A percentile compares a stretch with the other conserved stretches of the same genome.
phyloP scores from a whole-genome alignment of 2,888 invertebrate genomes.

The Amphipoea lucens region DNA sequence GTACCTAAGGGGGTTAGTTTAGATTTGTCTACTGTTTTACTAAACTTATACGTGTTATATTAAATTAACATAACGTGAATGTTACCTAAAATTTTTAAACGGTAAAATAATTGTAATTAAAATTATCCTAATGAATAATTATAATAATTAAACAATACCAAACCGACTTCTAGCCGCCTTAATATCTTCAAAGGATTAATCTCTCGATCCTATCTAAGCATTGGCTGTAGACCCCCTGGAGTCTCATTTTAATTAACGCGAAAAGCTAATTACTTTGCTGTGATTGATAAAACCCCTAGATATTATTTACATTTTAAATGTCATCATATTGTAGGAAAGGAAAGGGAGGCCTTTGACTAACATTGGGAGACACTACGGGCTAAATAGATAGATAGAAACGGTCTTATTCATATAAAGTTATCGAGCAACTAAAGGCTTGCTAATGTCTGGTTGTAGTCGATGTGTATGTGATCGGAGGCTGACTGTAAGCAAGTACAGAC shows the following conservation, averaged over 20 bases:
- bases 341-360: background rate
- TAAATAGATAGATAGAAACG: too few relatives aligned
- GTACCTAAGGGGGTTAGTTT: too few relatives aligned
- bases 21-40: too few relatives aligned
- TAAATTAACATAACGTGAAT: background rate
- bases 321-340: background rate
- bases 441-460: too few relatives aligned
- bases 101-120: background rate
- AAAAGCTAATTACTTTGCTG: conserved; percentile 12
- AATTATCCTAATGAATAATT: conserved; percentile 6
- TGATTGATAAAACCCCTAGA: conserved; percentile 1
- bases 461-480: too few relatives aligned
- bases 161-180: background rate
- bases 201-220: conserved; percentile 6
- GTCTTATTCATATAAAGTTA: too few relatives aligned
- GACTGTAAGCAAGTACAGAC: too few relatives aligned
- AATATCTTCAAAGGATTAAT: conserved; percentile 17
- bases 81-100: background rate
- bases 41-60: background rate
- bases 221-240: conserved; percentile 6
- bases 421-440: too few relatives aligned
- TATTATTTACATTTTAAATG: background rate
- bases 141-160: conserved; percentile 5
- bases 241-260: conserved; percentile 32
- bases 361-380: background rate